Evolutionary conservation across 1,140 invertebrate genomes (phyloP).

Genomic region (Drosophila sp.): DNA sequence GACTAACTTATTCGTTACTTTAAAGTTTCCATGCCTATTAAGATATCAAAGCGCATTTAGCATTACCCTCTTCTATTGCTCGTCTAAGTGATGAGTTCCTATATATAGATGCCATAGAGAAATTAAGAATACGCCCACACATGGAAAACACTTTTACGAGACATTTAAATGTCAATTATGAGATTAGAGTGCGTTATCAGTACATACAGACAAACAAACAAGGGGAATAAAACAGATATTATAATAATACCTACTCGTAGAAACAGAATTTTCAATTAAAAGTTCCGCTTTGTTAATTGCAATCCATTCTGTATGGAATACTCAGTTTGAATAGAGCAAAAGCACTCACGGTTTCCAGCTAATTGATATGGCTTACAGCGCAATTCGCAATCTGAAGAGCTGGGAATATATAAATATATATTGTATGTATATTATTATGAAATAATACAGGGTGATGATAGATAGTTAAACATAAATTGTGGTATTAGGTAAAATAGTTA

Average conservation of each 20-base stretch:
- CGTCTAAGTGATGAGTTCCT: conserved; percentile 46
- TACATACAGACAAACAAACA: neutral
- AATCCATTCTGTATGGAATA: conserved; percentile 10
- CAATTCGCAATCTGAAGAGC: conserved; percentile 15
- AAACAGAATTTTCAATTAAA: conserved; percentile 58
- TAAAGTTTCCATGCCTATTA: conserved; percentile 13
- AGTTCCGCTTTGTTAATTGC: conserved; percentile 64
- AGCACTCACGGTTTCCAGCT: conserved; percentile 25
- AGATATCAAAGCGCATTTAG: neutral
- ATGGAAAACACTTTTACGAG: conserved; percentile 31
- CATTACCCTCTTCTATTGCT: neutral
- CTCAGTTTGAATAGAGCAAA: conserved; percentile 27
- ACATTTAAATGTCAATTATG: conserved; percentile 47
- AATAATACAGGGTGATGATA: neutral
- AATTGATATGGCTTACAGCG: conserved; percentile 42
- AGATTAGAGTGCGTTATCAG: conserved; percentile 51
- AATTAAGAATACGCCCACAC: conserved; percentile 27
- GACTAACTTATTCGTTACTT: conserved; percentile 23
- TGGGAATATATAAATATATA: neutral
- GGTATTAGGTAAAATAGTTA: too few species aligned
- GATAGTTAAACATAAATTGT: too few species aligned
- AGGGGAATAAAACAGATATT: conserved; percentile 39
- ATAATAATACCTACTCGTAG: conserved; percentile 21
- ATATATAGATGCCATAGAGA: conserved; percentile 42
- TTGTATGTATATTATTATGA: neutral